phyloP scores from a whole-genome alignment of 2,888 invertebrate species.

The Macrosoma leucophasiata region DNA sequence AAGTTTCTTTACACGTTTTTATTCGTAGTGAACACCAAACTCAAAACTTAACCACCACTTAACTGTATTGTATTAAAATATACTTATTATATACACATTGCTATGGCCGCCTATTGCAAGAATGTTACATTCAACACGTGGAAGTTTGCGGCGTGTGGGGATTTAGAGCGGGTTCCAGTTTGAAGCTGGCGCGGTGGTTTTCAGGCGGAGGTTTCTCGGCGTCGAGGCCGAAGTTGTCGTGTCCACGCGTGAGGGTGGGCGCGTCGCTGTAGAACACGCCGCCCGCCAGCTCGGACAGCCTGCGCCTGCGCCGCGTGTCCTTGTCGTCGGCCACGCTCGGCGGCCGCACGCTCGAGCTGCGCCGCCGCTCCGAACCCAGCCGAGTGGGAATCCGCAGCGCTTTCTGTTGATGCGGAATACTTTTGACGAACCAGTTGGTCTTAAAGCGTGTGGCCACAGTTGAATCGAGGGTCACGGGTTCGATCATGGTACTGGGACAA shows the following conservation, averaged over 20 bases:
- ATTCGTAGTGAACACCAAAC: no score
- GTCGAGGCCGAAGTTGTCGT: conserved; percentile 57
- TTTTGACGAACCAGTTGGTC: no score
- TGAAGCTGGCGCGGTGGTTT: conserved; percentile 38
- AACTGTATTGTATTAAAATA: no score
- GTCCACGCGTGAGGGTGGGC: conserved; percentile 40
- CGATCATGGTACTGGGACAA: no score
- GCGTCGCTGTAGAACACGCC: conserved; percentile 68
- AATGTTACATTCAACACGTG: no score
- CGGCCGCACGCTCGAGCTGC: conserved; percentile 64
- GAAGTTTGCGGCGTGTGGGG: conserved; percentile 34
- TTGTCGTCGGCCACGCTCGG: conserved; percentile 58
- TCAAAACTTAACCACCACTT: no score
- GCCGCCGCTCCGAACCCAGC: conserved; percentile 54
- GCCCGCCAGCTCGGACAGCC: conserved; percentile 65
- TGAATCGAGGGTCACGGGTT: no score
- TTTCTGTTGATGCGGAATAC: no score
- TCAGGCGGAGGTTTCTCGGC: conserved; percentile 49
- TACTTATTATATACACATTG: no score
- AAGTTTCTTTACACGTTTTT: no score
- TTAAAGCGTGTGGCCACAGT: no score
- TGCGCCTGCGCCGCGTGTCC: conserved; percentile 59
- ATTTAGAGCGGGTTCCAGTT: conserved; percentile 35
- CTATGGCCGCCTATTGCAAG: no score
- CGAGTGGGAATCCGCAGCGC: conserved; percentile 50